These are phyloP conservation scores for Adineta ricciae DNA, from an alignment of 2,888 invertebrate species.

Conservation along the genomic window DNA sequence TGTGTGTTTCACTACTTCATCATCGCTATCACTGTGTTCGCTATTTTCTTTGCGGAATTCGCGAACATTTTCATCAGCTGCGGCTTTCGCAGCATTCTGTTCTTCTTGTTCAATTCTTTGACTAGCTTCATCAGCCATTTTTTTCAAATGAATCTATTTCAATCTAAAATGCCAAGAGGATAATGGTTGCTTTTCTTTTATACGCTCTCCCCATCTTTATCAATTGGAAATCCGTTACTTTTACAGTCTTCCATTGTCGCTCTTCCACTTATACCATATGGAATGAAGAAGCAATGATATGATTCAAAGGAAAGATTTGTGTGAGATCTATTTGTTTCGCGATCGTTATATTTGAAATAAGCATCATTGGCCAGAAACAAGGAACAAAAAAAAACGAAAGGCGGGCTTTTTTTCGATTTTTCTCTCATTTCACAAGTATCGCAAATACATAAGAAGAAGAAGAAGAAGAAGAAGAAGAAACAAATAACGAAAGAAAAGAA, in stretches of 20 bases:
- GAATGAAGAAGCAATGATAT: too few relatives aligned
- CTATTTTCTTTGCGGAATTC: not conserved
- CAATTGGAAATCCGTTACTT: too few relatives aligned
- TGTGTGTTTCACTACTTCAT: not conserved
- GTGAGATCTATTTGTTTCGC: not conserved
- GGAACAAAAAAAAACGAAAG: not conserved
- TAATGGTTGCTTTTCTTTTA: too few relatives aligned
- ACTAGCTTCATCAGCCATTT: not conserved
- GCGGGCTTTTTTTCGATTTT: not conserved
- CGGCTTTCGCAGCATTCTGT: not conserved
- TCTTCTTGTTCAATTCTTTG: not conserved
- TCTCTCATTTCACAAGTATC: slow-evolving; percentile 1
- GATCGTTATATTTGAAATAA: not conserved
- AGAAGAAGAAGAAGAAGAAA: not conserved
- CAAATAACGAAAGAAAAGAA: not conserved
- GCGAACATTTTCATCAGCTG: not conserved
- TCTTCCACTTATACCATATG: too few relatives aligned
- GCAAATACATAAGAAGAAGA: not conserved
- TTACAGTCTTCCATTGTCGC: too few relatives aligned
- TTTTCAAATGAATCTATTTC: not conserved
- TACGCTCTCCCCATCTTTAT: too few relatives aligned
- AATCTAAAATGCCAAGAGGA: too few relatives aligned
- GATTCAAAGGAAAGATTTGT: too few relatives aligned
- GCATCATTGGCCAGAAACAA: slow-evolving; percentile 5
- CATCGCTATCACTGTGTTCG: not conserved